Evolutionary conservation across 2,888 invertebrate species (phyloP), one percentile per base, ranked within the genome.

Genomic region (Cheilosia soror): DNA sequence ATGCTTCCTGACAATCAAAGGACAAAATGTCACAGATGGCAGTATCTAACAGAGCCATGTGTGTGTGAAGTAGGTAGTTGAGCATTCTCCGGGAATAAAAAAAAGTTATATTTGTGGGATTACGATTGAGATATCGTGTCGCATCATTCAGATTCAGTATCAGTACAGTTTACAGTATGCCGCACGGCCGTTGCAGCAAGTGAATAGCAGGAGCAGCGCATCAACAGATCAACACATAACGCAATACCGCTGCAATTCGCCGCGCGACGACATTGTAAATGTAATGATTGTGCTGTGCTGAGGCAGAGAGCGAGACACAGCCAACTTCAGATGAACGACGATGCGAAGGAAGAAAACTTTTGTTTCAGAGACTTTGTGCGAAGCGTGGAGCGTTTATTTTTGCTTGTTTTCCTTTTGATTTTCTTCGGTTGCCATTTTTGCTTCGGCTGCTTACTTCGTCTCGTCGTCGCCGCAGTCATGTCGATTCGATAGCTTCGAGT

Each of bases 341-440:
- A 72, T 20, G 58, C 40, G 49, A 29, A 37, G 68, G 65, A 57
- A 42, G 69, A 79, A 75, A 65, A 80, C 77, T 85, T 85, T 85
- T 85, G 80, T 84, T 76, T 76, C 49, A 42, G 31, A 40, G 20
- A 47, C 62, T 66, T 15, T 57, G 73, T 53, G 76, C 72, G 20
- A 62, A 76, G 80, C 84, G 80, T 80, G 68, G 60, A 79, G 75
- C 84, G 84, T 79, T 80, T 69, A 63, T 71, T 65, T 76, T 80
- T 72, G 71, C 81, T 81, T 81, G 76, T 81, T 85, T 85, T 81
- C 71, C 73, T 85, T 85, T 63, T 68, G 81, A 77, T 85, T 85
- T 85, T 85, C 81, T 81, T 85, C 65, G 85, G 49, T 85, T 85
- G 85, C 72, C 76, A 81, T 85, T 85, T 85, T 80, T 76, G 63